Base-by-base conservation (phyloP, 2,113 vertebrate species). In the Charadrius vociferus region DNA sequence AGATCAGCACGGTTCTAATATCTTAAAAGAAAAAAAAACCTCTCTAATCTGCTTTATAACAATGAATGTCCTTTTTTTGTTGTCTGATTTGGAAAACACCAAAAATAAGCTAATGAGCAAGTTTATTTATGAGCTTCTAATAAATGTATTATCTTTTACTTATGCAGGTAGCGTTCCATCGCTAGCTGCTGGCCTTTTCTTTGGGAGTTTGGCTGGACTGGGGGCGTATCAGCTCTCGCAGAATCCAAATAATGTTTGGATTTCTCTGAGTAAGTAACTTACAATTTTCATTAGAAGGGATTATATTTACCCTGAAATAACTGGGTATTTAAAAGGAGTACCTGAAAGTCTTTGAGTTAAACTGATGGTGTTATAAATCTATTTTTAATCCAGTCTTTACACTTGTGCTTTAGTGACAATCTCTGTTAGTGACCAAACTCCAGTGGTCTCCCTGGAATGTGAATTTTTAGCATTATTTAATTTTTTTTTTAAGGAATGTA, bases 141-240 rank as follows among this genome's bases (percentile, higher is more conserved):
- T 80, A 78, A 65, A 34, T 58, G 5, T 8, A 4, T 9, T 95
- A 9, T 82, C 22, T 94, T 93, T 80, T 45, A 21, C 81, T 95
- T 75, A 47, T 10, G 94, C 21, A 94, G 99, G 99, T 88, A 99
- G 99, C 22, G 98, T 99, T 66, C 99, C 99, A 0, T 99, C 99
- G 2, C 96, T 99, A 50, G 99, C 98, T 67, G 99, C 99, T 30
- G 99, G 99, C 12, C 98, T 99, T 67, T 65, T 99, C 29, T 99
- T 99, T 67, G 99, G 99, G 4, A 96, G 99, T 63, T 97, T 99
- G 15, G 99, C 99, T 72, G 99, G 99, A 68, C 93, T 99, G 61
- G 99, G 99, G 24, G 99, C 99, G 74, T 99, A 99, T 81, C 99
- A 99, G 97, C 91, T 99, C 74, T 99, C 99, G 65, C 98, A 99